Base-by-base conservation (phyloP, 1,140 invertebrate genomes). In the Diachasmimorpha longicaudata region DNA sequence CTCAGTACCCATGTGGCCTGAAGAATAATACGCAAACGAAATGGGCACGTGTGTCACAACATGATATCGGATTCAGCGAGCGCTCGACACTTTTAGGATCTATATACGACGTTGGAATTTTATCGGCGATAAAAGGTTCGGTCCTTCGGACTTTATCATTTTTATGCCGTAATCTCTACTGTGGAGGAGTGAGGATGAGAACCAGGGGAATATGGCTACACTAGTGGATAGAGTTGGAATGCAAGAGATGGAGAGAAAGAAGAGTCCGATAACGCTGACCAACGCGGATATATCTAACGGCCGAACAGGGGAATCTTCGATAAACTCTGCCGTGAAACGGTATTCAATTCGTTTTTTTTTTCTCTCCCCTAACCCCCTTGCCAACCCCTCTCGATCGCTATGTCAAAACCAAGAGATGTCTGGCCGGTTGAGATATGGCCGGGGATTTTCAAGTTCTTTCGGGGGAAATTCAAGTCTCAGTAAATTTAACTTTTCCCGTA, bases 111-210 rank as follows among this genome's bases (percentile, higher is more conserved):
- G 63, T 13, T 52, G 58, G 37, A 67, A 69, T 74, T 74, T 74
- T 74, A 74, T 74, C 42, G 73, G 36, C 73, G 66, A 74, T 74
- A 74, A 74, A 74, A 52, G 42, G 31, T 74, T 10, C 44, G 46
- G 42, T 69, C 23, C 66, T 52, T 52, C 13, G 42, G 73, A 74
- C 73, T 69, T 68, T 69, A 74, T 74, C 73, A 74, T 74, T 68
- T 74, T 74, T 74, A 74, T 74, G 31, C 73, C 10, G 36, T 74
- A 74, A 74, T 74, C 73, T 74, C 42, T 21, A 23, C 21, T 25
- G 19, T 63, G 66, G 42, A 74, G n/a, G 25, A 74, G 19, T 42
- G 11, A 36, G 37, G 8, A 23, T 21, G 71, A 48, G 13, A n/a
- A 8, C 13, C 23, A 25, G 13, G n/a, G 25, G 23, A 48, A 72